Evolutionary conservation across 2,888 invertebrate species (phyloP), one percentile per base, ranked within the genome.

Genomic region (Ephialtes manifestator): DNA sequence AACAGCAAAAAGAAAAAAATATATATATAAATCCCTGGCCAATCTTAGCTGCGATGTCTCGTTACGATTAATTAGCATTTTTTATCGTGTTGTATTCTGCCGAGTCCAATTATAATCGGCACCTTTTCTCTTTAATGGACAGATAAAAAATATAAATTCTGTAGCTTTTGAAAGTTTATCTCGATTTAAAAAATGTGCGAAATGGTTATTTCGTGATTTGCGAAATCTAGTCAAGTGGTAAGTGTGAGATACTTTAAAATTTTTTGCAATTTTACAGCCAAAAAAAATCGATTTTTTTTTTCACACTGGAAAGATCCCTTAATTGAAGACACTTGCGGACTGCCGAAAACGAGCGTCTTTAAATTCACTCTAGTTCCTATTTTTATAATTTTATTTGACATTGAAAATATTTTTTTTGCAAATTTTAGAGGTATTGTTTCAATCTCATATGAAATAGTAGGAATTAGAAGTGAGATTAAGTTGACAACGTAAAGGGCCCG

Each of bases 401-500:
- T n/a, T n/a, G n/a, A n/a, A n/a, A n/a, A n/a, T n/a, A n/a, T n/a
- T n/a, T n/a, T n/a, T n/a, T n/a, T n/a, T n/a, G n/a, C n/a, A n/a
- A n/a, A n/a, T n/a, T n/a, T n/a, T n/a, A n/a, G n/a, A n/a, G n/a
- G n/a, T n/a, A n/a, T n/a, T n/a, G n/a, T n/a, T n/a, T n/a, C n/a
- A n/a, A n/a, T n/a, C n/a, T n/a, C n/a, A n/a, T n/a, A n/a, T n/a
- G n/a, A n/a, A n/a, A n/a, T n/a, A n/a, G n/a, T n/a, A n/a, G n/a
- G n/a, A n/a, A n/a, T n/a, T n/a, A n/a, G n/a, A n/a, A n/a, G n/a
- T n/a, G n/a, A n/a, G n/a, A n/a, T n/a, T n/a, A n/a, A n/a, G n/a
- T n/a, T n/a, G n/a, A n/a, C n/a, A n/a, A n/a, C n/a, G 70, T 75
- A 70, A 76, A 82, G 71, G 85, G 79, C 76, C 55, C 71, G 63